phyloP scores from a whole-genome alignment of 2,797 vertebrate genomes.

The Microcaecilia unicolor region DNA sequence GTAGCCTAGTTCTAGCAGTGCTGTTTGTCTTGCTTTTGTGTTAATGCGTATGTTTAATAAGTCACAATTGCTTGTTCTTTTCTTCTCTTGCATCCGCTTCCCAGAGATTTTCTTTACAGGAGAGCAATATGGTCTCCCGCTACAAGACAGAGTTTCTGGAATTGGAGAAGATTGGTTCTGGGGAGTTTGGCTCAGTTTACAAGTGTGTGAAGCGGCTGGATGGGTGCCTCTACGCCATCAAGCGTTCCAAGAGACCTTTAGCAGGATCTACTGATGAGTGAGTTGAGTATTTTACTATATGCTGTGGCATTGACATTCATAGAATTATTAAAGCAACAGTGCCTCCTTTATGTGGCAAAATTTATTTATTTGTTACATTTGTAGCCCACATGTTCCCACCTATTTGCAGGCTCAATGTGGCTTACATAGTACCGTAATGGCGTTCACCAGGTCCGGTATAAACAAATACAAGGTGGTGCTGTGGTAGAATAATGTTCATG shows the following conservation, averaged over 20 bases:
- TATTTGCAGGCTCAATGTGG: too few species aligned
- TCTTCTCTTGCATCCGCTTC: conserved; percentile 17
- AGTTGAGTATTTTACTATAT: too few species aligned
- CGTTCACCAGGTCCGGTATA: too few species aligned
- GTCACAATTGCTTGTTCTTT: conserved; percentile 30
- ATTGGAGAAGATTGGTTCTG: conserved; percentile 80
- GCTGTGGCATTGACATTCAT: too few species aligned
- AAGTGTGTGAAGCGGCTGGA: conserved; percentile 95
- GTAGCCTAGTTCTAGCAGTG: neutral
- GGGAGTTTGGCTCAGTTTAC: conserved; percentile 88
- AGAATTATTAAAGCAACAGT: too few species aligned
- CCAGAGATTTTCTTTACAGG: conserved; percentile 72
- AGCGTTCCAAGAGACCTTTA: conserved; percentile 77
- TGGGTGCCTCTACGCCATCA: conserved; percentile 92
- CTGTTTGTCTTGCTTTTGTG: neutral
- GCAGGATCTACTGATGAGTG: conserved; percentile 83
- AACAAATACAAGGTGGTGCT: too few species aligned
- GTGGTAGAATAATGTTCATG: too few species aligned
- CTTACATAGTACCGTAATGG: too few species aligned
- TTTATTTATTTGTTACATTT: too few species aligned
- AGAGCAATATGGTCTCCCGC: conserved; percentile 80
- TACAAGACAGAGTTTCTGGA: conserved; percentile 94
- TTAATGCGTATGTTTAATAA: conserved; percentile 21
- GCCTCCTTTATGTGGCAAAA: too few species aligned
- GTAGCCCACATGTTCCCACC: too few species aligned